Percentiles rank a stretch among this genome's conserved stretches.
These are phyloP conservation scores for Anthoptus insignis DNA, from an alignment of 2,888 invertebrate genomes.

Conservation along the genomic window DNA sequence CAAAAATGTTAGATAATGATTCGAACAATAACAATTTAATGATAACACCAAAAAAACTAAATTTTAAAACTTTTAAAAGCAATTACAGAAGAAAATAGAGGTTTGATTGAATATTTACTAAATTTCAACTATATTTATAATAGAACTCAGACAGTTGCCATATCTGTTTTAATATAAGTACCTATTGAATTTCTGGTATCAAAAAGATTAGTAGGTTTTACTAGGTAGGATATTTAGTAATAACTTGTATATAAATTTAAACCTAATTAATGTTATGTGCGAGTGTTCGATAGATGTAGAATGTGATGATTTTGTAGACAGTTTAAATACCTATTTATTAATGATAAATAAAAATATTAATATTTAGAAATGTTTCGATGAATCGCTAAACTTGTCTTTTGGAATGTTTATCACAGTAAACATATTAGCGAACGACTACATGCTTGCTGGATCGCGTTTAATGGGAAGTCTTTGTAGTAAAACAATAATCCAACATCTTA, in stretches of 20 bases:
- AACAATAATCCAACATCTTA: too few relatives aligned
- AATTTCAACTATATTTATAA: neutral
- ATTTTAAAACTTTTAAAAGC: neutral
- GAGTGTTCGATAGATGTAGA: slow-evolving; percentile 86
- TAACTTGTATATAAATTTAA: slow-evolving; percentile 85
- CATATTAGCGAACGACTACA: too few relatives aligned
- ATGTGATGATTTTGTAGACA: slow-evolving; percentile 78
- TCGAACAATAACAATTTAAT: neutral
- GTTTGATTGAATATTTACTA: neutral
- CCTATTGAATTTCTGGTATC: slow-evolving; percentile 62
- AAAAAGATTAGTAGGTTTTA: slow-evolving; percentile 66
- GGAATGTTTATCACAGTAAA: slow-evolving; percentile 25
- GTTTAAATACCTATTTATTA: slow-evolving; percentile 51
- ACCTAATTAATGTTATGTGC: slow-evolving; percentile 83
- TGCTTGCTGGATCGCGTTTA: too few relatives aligned
- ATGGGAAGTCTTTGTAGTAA: too few relatives aligned
- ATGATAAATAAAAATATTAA: slow-evolving; percentile 33
- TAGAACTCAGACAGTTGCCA: slow-evolving; percentile 59
- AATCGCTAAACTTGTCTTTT: slow-evolving; percentile 31
- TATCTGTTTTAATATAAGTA: slow-evolving; percentile 67
- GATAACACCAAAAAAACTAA: neutral
- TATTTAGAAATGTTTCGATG: slow-evolving; percentile 25
- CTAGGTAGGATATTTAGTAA: slow-evolving; percentile 75
- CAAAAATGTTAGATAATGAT: neutral
- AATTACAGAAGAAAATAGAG: neutral